Base-by-base conservation (phyloP, 2,797 vertebrate genomes). In the Buceros bicornis region DNA sequence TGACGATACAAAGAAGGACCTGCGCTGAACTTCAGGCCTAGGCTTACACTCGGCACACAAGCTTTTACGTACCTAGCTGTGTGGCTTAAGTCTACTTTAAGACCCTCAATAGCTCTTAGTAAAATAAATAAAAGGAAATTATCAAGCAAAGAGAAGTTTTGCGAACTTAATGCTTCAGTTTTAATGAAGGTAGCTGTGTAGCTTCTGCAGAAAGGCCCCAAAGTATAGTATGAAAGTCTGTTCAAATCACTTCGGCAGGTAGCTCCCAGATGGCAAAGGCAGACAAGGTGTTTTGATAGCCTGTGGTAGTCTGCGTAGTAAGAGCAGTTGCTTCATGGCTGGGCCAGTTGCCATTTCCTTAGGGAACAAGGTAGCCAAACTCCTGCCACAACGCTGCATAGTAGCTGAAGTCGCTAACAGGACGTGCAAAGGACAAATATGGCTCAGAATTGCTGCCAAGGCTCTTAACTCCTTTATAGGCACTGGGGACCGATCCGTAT, bases 81-180 rank as follows among this genome's bases (percentile, higher is more conserved):
- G 24, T 80, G 35, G 42, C 54, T 87, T 33, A 72, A 50, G 33
- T 67, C 42, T 72, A 13, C 31, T 93, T 93, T 76, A 43, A 76
- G 37, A 50, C 82, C 14, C 20, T 81, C n/a, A 40, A 12, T 54
- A 74, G 37, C 54, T 87, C 79, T 86, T 83, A 81, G 62, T 45
- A 87, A 94, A 94, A 91, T 80, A 95, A 89, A 61, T n/a, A 70
- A 74, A 85, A 73, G 84, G 58, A 86, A 91, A 64, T 80, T 85
- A 48, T 82, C 29, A 77, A 56, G 51, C 29, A 84, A 78, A 83
- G 47, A 74, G 64, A 62, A 69, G 12, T 78, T 74, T 72, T 91
- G 14, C 14, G 54, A 81, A 56, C 43, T 81, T 94, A 58, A 31
- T 64, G 17, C 58, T 86, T 89, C 20, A 37, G 1, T 88, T 90